Base-by-base conservation (phyloP, 2,888 invertebrate genomes). In the Periphyllus acericola region DNA sequence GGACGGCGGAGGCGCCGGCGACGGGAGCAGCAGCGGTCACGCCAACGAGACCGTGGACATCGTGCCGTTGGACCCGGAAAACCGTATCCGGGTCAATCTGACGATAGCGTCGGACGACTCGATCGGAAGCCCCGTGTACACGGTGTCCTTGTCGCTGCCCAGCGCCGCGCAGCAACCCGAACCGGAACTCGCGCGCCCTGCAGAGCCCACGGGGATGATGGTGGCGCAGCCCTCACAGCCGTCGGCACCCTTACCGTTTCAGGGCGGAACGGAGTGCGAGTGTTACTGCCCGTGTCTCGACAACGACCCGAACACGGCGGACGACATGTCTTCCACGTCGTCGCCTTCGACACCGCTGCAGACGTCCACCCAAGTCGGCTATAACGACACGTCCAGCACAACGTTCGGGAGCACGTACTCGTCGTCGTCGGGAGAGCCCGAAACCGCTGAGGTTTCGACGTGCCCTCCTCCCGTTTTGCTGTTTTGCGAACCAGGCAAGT, bases 141-240 rank as follows among this genome's bases (percentile, higher is more conserved):
- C 96, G 68, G 92, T 96, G 90, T 96, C 96, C 90, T 94, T 96
- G 89, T 95, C 95, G 89, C 94, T 97, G 88, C 96, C 96, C 19
- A 94, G 94, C 85, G 92, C 93, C 90, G 93, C 90, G 92, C 93
- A 85, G 93, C 94, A 88, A 93, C 83, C 40, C 40, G 55, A 14
- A 21, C 4, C 46, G 14, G 68, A 19, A 9, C 2, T 32, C 55
- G 25, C 14, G 34, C 4, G 46, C 29, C 21, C 60, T 25, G 60
- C 25, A 66, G 29, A 29, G 91, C 93, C 40, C 66, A 46, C 19
- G 9, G 60, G n/a, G 14, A 66, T 8, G 14, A 66, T 8, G 11
- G 25, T 19, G 36, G 8, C 17, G 0, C 25, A 11, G 32, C 32
- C 52, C 21, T 72, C 40, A 6, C 71, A 55, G 29, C 74, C 11